Conservation (phyloP, 2,888 invertebrate species). For the Dicycla oo region DNA sequence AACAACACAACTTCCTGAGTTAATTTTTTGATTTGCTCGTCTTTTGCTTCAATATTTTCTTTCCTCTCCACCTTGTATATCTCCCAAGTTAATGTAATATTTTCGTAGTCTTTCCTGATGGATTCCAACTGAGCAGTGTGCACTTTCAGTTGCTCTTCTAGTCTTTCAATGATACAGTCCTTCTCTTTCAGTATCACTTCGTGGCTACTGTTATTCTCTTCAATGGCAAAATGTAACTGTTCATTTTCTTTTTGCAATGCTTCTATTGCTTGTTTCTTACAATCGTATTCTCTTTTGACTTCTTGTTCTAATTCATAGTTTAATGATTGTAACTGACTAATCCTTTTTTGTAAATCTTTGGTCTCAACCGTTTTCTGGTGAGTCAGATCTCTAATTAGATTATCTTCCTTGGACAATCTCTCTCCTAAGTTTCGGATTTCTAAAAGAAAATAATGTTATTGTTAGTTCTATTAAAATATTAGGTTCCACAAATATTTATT, state of each 20-base stretch:
- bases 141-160: constrained; percentile 71
- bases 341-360: constrained; percentile 59
- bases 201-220: constrained; percentile 75
- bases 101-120: constrained; percentile 70
- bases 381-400: constrained; percentile 56
- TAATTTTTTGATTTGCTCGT: constrained; percentile 64
- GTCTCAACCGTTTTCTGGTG: constrained; percentile 65
- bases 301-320: constrained; percentile 68
- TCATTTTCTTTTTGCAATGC: constrained; percentile 74
- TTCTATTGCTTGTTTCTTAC: constrained; percentile 66
- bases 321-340: constrained; percentile 62
- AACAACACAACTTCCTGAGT: constrained; percentile 49
- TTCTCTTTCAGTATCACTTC: constrained; percentile 75
- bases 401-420: constrained; percentile 53
- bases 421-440: constrained; percentile 65
- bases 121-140: constrained; percentile 65
- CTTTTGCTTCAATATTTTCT: constrained; percentile 66
- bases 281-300: constrained; percentile 67
- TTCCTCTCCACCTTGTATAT: constrained; percentile 68
- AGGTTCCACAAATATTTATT: background rate
- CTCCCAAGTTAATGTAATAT: constrained; percentile 69
- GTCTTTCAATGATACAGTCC: constrained; percentile 70
- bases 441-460: constrained; percentile 59
- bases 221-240: constrained; percentile 73
- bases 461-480: constrained; percentile 1